These are phyloP conservation scores for Callitettix versicolor DNA, from an alignment of 1,140 invertebrate genomes.

Conservation along the genomic window DNA sequence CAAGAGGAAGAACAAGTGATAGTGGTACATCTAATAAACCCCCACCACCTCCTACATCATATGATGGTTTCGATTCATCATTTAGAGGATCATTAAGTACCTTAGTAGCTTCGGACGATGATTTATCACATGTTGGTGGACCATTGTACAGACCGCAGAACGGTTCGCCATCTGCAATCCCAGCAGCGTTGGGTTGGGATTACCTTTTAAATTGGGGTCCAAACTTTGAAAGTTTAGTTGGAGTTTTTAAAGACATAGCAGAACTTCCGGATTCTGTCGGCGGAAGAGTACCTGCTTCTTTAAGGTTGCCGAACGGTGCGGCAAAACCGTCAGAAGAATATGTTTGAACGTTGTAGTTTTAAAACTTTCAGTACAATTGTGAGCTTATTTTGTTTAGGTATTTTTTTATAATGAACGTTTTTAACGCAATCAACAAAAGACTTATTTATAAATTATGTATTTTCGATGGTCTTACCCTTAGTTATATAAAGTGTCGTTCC, in stretches of 20 bases:
- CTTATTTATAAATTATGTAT: conserved; percentile 7
- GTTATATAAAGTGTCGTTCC: conserved; percentile 1
- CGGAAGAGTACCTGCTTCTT: conserved; percentile 20
- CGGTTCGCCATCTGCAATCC: conserved; percentile 57
- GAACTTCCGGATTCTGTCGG: conserved; percentile 62
- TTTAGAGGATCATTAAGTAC: conserved; percentile 88
- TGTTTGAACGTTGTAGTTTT: conserved; percentile 19
- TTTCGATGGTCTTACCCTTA: conserved; percentile 6
- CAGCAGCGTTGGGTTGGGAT: conserved; percentile 74
- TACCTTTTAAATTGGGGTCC: conserved; percentile 92
- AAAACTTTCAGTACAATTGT: conserved; percentile 11
- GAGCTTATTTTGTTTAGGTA: not conserved
- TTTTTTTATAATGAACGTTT: conserved; percentile 1
- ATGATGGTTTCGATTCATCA: conserved; percentile 87
- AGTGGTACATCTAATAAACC: conserved; percentile 20
- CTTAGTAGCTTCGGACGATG: conserved; percentile 84
- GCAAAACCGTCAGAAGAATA: conserved; percentile 28
- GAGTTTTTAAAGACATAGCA: conserved; percentile 92
- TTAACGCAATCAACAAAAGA: not conserved
- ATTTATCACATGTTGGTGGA: conserved; percentile 48
- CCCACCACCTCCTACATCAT: conserved; percentile 43
- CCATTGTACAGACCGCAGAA: conserved; percentile 60
- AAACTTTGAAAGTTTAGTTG: conserved; percentile 87
- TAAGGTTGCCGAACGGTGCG: conserved; percentile 24
- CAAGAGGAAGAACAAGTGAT: conserved; percentile 22